Base-by-base conservation (phyloP, 2,797 vertebrate genomes). In the Paratrypauchen microcephalus region DNA sequence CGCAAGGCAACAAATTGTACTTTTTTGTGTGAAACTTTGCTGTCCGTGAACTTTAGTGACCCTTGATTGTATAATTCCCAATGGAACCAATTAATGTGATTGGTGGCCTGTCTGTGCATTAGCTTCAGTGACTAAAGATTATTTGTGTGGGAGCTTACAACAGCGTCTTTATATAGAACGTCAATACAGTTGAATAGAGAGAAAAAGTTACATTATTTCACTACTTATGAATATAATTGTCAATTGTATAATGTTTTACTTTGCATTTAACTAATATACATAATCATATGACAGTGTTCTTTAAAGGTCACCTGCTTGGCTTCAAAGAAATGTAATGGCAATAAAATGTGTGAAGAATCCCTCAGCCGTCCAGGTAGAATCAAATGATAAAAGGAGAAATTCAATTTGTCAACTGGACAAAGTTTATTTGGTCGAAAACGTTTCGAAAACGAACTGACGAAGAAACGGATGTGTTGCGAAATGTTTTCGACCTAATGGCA, bases 31-130 rank as follows among this genome's bases (percentile, higher is more conserved):
- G 62, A 52, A 68, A 83, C 74, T 81, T 82, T 69, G 55, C 79
- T 54, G 26, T 66, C 47, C 63, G 61, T 62, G 48, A 79, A 85
- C 78, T 81, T 74, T 77, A 68, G 50, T 75, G 78, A 69, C 67
- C 70, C 71, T 78, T 69, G 66, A 55, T 74, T 81, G 76, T 78
- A 68, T 72, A 78, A 81, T 83, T 86, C 85, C 82, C 87, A 50
- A 21, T 78, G 84, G 83, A 89, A 64, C 80, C 83, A 90, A 89
- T 89, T 88, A 89, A 86, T 77, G 76, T 86, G 85, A 86, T 79
- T 81, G 88, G 81, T 86, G 67, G 73, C 73, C 83, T 84, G 79
- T 81, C 74, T 62, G 47, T 61, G 70, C 73, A 57, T 39, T 67
- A 28, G 50, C 45, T 15, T 48, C 52, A 55, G 61, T 63, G 54